Evolutionary conservation across 1,140 invertebrate genomes (phyloP).

Genomic region (Bombus vancouverensis): DNA sequence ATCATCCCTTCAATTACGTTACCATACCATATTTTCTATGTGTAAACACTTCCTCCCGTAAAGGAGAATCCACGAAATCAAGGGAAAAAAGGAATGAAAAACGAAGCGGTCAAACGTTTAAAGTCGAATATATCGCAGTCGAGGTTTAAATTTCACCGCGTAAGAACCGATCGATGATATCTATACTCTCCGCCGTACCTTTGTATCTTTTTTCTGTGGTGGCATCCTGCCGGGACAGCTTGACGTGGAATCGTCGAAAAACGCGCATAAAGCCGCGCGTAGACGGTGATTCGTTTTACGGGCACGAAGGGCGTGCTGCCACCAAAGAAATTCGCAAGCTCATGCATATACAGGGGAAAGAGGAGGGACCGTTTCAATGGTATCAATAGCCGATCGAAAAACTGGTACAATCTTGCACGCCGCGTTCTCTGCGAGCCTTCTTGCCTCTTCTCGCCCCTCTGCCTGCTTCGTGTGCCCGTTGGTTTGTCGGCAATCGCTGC

Average conservation of each 20-base stretch:
- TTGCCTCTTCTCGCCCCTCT: neutral
- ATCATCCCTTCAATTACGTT: too few species aligned
- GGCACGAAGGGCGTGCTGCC: slow-evolving; percentile 76
- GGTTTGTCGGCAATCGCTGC: slow-evolving; percentile 41
- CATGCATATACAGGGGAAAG: slow-evolving; percentile 76
- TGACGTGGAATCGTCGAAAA: slow-evolving; percentile 66
- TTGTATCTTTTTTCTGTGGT: slow-evolving; percentile 5
- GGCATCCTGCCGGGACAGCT: slow-evolving; percentile 46
- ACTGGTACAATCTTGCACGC: slow-evolving; percentile 79
- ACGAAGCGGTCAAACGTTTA: neutral
- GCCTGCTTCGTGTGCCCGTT: neutral
- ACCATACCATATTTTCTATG: too few species aligned
- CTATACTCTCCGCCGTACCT: neutral
- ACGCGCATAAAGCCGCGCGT: slow-evolving; percentile 69
- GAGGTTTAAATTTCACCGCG: slow-evolving; percentile 40
- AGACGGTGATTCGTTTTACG: slow-evolving; percentile 75
- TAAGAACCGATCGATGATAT: slow-evolving; percentile 59
- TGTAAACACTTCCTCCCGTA: too few species aligned
- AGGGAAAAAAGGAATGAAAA: neutral
- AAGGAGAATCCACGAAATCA: neutral
- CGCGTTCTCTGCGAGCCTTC: slow-evolving; percentile 58
- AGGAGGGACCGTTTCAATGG: slow-evolving; percentile 60
- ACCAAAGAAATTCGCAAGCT: slow-evolving; percentile 77
- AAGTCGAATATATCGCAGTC: slow-evolving; percentile 9
- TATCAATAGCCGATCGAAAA: slow-evolving; percentile 79